Evolutionary conservation across 2,888 invertebrate species (phyloP).

Genomic region (Platynereis dumerilii): DNA sequence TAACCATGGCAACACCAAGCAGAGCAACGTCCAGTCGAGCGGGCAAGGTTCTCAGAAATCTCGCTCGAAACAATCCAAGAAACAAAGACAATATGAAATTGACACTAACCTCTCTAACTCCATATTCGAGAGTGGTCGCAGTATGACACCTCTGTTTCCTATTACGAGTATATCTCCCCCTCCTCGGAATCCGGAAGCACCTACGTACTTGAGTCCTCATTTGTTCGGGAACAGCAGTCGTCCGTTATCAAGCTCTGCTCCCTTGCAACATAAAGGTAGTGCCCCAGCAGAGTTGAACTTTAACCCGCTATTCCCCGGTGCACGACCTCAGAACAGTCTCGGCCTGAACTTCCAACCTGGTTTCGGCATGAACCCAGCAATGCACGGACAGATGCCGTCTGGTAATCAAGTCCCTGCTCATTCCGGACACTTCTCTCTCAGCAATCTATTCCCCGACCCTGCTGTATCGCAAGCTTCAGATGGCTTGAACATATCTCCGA

Average conservation of each 20-base stretch:
- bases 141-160: constrained; percentile 56
- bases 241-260: constrained; percentile 44
- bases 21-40: constrained; percentile 1
- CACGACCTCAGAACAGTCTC: constrained; percentile 52
- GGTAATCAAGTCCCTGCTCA: constrained; percentile 51
- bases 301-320: constrained; percentile 50
- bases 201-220: constrained; percentile 54
- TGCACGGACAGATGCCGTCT: constrained; percentile 48
- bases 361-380: constrained; percentile 53
- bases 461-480: constrained; percentile 47
- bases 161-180: constrained; percentile 52
- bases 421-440: constrained; percentile 55
- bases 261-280: constrained; percentile 49
- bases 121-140: constrained; percentile 36
- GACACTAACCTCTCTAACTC: constrained; percentile 49
- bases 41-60: constrained; percentile 1
- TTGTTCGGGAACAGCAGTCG: constrained; percentile 49
- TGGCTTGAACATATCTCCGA: constrained; percentile 58
- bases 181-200: constrained; percentile 49
- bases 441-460: constrained; percentile 58
- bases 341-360: constrained; percentile 57
- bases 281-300: constrained; percentile 42
- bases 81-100: constrained; percentile 45
- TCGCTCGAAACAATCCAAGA: constrained; percentile 16
- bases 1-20: constrained; percentile 1